phyloP scores from a whole-genome alignment of 2,113 vertebrate species.

The Alaudala cheleensis region DNA sequence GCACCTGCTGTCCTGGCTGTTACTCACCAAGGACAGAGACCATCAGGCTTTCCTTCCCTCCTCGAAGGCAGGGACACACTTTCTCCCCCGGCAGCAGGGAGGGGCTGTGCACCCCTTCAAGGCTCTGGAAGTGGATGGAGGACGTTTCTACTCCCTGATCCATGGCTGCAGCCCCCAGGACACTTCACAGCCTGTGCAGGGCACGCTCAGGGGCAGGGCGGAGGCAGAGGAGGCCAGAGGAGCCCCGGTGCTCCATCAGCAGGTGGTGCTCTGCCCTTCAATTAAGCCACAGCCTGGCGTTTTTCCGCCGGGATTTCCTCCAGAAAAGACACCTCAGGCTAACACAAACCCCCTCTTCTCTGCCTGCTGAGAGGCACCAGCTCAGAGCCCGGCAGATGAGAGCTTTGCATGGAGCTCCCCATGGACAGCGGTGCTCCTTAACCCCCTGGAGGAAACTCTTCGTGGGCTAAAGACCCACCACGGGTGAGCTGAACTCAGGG shows the following conservation, averaged over 20 bases:
- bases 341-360: not conserved
- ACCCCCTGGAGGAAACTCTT: not conserved
- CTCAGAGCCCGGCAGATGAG: not conserved
- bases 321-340: not conserved
- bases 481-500: not conserved
- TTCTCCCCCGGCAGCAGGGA: not conserved
- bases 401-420: not conserved
- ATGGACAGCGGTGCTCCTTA: not conserved
- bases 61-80: not conserved
- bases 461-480: accelerated
- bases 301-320: not conserved
- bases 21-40: not conserved
- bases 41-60: not conserved
- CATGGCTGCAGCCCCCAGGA: not conserved
- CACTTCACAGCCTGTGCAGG: not conserved
- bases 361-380: not conserved
- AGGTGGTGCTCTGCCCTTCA: conserved; percentile 50
- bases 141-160: accelerated
- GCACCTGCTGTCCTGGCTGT: not conserved
- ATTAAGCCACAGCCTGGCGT: not conserved
- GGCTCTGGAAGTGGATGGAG: not conserved
- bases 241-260: not conserved
- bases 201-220: not conserved
- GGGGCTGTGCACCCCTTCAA: not conserved
- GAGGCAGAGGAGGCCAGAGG: not conserved